These are phyloP conservation scores for Mesaphorura yosii DNA, from an alignment of 1,140 invertebrate genomes.

Conservation along the genomic window DNA sequence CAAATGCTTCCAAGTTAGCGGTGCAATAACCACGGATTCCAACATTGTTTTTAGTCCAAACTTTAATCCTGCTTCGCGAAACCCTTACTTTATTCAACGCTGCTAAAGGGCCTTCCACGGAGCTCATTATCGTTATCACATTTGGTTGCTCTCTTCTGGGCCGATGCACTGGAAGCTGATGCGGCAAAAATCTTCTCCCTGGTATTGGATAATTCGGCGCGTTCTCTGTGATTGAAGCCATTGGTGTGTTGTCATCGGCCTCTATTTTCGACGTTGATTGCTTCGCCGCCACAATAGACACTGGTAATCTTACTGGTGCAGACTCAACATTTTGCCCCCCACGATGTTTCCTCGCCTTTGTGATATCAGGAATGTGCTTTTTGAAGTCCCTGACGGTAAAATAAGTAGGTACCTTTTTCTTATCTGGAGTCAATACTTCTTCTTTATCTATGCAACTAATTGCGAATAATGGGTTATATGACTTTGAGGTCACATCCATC, in stretches of 20 bases:
- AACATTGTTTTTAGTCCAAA: conserved; percentile 39
- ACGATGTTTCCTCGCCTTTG: background rate
- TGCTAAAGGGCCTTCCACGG: conserved; percentile 47
- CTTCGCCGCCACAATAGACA: background rate
- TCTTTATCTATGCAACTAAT: background rate
- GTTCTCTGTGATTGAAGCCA: background rate
- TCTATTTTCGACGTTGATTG: background rate
- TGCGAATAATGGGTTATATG: conserved; percentile 15
- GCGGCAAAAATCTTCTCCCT: conserved; percentile 25
- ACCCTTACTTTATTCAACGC: conserved; percentile 50
- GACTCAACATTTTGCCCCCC: background rate
- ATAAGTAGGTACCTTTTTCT: conserved; percentile 11
- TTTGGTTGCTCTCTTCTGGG: conserved; percentile 17
- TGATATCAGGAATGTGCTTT: conserved; percentile 11
- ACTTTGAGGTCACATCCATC: conserved; percentile 10
- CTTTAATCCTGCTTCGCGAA: conserved; percentile 49
- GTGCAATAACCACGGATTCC: conserved; percentile 60
- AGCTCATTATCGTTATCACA: conserved; percentile 16
- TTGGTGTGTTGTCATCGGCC: background rate
- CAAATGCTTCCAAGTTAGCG: conserved; percentile 74
- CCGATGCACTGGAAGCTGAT: conserved; percentile 22
- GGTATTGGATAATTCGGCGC: conserved; percentile 20
- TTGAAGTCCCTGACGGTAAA: conserved; percentile 13
- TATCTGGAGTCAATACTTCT: background rate
- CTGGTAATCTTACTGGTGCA: too few relatives aligned